Percentiles rank a stretch among this genome's conserved stretches.
phyloP scores from a whole-genome alignment of 2,797 vertebrate species.

The Artibeus lituratus region DNA sequence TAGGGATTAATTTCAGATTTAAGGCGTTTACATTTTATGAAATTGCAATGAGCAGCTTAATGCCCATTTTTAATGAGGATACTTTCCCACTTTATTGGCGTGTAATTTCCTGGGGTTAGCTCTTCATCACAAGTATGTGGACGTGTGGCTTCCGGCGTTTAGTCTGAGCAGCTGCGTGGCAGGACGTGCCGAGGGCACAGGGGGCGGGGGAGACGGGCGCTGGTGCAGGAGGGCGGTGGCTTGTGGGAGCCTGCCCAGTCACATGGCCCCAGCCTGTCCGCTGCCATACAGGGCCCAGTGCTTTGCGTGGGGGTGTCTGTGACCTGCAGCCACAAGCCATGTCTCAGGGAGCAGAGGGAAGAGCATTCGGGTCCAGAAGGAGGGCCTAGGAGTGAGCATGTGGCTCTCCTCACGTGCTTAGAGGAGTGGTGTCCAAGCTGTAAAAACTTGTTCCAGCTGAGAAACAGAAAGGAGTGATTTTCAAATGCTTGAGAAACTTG shows the following conservation, averaged over 20 bases:
- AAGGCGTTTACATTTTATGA: slow-evolving; percentile 10
- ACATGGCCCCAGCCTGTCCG: not conserved
- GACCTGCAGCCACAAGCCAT: fast-evolving
- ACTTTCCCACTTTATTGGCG: not conserved
- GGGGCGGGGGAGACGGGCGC: not conserved
- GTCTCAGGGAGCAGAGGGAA: not conserved
- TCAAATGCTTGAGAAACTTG: not conserved
- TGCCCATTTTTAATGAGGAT: not conserved
- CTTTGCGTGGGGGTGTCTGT: not conserved
- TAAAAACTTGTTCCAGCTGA: not conserved
- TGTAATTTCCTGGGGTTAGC: not conserved
- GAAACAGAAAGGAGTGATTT: not conserved
- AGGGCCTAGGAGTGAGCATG: fast-evolving
- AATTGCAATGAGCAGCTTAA: not conserved
- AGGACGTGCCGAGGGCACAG: not conserved
- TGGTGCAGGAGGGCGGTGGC: too few relatives aligned
- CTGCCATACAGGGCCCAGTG: not conserved
- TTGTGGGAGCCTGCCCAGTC: too few relatives aligned
- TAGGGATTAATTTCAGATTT: slow-evolving; percentile 52
- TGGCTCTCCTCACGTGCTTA: fast-evolving
- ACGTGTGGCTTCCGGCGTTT: not conserved
- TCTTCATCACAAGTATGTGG: not conserved
- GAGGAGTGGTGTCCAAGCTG: not conserved
- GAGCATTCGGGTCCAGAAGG: not conserved
- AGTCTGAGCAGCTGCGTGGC: not conserved